These are phyloP conservation scores for Mesorhabditis spiculigera DNA, from an alignment of 2,888 invertebrate genomes.

Conservation along the genomic window DNA sequence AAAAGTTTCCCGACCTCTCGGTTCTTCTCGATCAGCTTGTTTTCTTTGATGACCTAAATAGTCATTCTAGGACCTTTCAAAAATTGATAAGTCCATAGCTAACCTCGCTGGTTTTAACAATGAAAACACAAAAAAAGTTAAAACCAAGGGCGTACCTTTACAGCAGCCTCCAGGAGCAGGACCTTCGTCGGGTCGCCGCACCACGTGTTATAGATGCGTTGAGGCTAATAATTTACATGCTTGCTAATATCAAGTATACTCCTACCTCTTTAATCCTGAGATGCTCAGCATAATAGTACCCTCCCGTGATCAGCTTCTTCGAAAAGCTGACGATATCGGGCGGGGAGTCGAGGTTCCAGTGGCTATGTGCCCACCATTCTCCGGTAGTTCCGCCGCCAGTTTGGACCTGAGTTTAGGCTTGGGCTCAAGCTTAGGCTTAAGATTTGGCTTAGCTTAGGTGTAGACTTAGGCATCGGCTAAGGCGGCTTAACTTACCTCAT, in stretches of 20 bases:
- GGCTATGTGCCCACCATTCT: slow-evolving; percentile 94
- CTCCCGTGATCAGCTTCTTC: slow-evolving; percentile 96
- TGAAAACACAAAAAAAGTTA: no score
- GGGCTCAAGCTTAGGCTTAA: background rate
- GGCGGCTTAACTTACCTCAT: slow-evolving; percentile 72
- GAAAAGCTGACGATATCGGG: slow-evolving; percentile 92
- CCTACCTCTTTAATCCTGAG: slow-evolving; percentile 67
- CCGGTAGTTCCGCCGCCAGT: slow-evolving; percentile 95
- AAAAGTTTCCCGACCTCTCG: slow-evolving; percentile 69
- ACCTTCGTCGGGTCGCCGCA: slow-evolving; percentile 96
- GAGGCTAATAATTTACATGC: slow-evolving; percentile 68
- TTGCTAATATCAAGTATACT: no score
- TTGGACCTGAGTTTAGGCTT: slow-evolving; percentile 64
- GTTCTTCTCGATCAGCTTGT: slow-evolving; percentile 75
- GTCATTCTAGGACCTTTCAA: background rate
- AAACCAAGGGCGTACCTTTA: slow-evolving; percentile 66
- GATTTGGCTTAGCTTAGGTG: background rate
- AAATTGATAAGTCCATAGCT: no score
- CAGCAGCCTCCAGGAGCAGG: slow-evolving; percentile 76
- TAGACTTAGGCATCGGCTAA: no score
- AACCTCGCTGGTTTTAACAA: no score
- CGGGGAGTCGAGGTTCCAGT: slow-evolving; percentile 78
- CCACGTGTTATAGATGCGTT: slow-evolving; percentile 96
- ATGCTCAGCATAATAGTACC: slow-evolving; percentile 78
- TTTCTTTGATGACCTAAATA: slow-evolving; percentile 66